Evolutionary conservation across 2,113 vertebrate genomes (phyloP).

Genomic region (Neolamprologus variostigma): DNA sequence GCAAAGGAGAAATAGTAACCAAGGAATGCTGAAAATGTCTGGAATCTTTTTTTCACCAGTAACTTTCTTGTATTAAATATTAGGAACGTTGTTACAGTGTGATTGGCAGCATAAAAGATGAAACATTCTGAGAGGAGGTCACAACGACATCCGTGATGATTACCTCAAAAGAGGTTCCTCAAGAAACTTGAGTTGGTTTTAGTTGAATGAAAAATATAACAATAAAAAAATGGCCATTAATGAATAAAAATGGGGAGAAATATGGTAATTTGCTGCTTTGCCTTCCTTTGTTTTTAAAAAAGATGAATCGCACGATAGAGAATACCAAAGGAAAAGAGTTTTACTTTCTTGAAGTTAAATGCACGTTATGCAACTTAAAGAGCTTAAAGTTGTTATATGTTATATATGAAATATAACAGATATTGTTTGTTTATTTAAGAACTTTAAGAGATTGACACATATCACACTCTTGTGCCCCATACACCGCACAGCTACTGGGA

Average conservation of each 20-base stretch:
- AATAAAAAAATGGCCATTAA: not conserved
- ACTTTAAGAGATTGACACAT: not conserved
- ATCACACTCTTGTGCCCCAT: not conserved
- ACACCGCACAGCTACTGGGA: not conserved
- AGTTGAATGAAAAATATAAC: not conserved
- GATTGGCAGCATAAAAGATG: not conserved
- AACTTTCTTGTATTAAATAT: not conserved
- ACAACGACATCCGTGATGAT: not conserved
- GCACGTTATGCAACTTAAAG: not conserved
- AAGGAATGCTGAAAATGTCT: not conserved
- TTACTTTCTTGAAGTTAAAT: not conserved
- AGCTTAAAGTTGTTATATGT: not conserved
- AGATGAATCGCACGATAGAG: too few relatives aligned
- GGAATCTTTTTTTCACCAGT: not conserved
- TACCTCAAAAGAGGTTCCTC: not conserved
- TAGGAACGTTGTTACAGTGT: not conserved
- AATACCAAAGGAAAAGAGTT: not conserved
- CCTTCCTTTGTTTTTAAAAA: not conserved
- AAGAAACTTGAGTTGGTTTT: not conserved
- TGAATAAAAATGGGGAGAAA: not conserved
- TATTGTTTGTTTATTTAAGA: not conserved
- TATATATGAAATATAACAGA: not conserved
- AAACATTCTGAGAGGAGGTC: not conserved
- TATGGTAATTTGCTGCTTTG: not conserved
- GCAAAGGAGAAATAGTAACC: not conserved